Base-by-base conservation (phyloP, 1,140 invertebrate species). In the Camponotus floridanus region DNA sequence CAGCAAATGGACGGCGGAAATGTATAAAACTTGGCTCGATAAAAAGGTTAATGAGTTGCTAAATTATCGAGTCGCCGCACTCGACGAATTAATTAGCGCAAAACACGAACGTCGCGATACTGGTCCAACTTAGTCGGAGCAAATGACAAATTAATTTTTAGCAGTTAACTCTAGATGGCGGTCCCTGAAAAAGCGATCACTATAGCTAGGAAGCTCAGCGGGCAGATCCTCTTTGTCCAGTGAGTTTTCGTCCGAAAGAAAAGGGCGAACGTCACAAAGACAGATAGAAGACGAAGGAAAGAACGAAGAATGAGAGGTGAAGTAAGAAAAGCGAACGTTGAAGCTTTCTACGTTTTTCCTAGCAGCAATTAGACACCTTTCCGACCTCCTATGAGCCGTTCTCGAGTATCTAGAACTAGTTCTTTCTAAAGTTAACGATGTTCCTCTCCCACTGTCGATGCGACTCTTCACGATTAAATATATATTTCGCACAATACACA, bases 111-210 rank as follows among this genome's bases (percentile, higher is more conserved):
- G 55, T 62, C 31, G 79, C 67, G 61, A 57, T 61, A 81, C 21
- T 39, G 55, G 6, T 26, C 26, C 11, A 18, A 80, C 76, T 68
- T 79, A 39, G 21, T 64, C 55, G 39, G 31, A 18, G 26, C 68
- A 83, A 83, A 74, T 83, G 79, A 83, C 79, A 61, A 83, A 74
- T 83, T 83, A 83, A 83, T 83, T 74, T 83, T 83, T 83, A 83
- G 39, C 68, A 48, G 68, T 83, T 83, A 83, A 74, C 68, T 83
- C 79, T 18, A 61, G 55, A 83, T 45, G 36, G 33, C 26, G 6
- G 45, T 8, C 4, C 1, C 11, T 18, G n/a, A 57, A 48, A 55
- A 84, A 84, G 51, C 26, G 33, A 15, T 31, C 11, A 57, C 55
- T 88, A 21, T 62, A 76, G 79, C 76, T 68, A 71, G 57, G 51